Conservation (phyloP, 2,797 vertebrate species). For the Cercopithecus mitis region DNA sequence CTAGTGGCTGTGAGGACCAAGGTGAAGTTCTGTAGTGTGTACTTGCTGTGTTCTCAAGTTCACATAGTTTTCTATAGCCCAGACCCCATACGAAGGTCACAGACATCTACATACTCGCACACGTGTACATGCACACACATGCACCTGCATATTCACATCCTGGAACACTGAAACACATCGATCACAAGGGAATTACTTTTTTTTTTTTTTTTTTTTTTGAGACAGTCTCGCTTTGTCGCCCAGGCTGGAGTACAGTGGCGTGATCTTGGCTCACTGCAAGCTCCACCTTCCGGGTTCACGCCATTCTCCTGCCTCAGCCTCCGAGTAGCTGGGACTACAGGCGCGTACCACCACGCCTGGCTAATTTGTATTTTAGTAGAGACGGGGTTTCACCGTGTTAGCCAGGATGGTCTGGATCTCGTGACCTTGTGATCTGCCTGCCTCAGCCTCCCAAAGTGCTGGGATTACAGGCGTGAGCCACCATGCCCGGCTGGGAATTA, state of each 20-base stretch:
- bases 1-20: neutral
- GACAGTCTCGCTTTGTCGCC: too few relatives aligned
- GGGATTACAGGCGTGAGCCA: too few relatives aligned
- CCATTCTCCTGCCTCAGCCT: too few relatives aligned
- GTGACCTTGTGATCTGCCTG: fast-evolving
- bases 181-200: neutral
- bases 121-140: neutral
- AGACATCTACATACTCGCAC: neutral
- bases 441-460: too few relatives aligned
- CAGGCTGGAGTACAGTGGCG: too few relatives aligned
- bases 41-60: neutral
- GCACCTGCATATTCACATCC: neutral
- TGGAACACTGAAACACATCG: neutral
- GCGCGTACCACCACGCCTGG: fast-evolving
- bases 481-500: neutral
- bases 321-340: too few relatives aligned
- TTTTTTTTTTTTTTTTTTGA: neutral
- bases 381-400: too few relatives aligned
- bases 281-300: too few relatives aligned
- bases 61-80: neutral
- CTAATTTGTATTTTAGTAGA: too few relatives aligned
- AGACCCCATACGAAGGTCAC: neutral
- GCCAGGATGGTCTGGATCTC: too few relatives aligned
- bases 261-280: too few relatives aligned
- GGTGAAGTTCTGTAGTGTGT: neutral